These are phyloP conservation scores for Drosophila pectinifera DNA, from an alignment of 1,140 invertebrate species.

Conservation along the genomic window DNA sequence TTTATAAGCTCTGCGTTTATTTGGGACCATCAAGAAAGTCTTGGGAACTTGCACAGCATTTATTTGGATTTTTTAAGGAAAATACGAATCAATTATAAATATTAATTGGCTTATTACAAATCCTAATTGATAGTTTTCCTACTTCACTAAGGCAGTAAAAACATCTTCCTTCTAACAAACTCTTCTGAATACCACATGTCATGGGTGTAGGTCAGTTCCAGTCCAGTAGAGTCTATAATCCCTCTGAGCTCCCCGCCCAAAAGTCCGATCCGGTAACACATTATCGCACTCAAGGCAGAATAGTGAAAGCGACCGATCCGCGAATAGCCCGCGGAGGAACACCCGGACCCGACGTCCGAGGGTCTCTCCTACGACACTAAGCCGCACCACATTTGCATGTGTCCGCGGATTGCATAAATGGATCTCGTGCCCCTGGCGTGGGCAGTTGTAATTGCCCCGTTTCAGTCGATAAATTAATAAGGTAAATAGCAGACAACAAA, in stretches of 20 bases:
- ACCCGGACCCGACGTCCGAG: conserved; percentile 18
- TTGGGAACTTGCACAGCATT: not conserved
- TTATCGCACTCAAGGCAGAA: conserved; percentile 69
- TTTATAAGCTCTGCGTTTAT: not conserved
- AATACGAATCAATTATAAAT: too few species aligned
- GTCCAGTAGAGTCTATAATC: conserved; percentile 14
- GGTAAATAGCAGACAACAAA: conserved; percentile 36
- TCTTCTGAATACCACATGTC: not conserved
- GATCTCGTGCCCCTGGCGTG: conserved; percentile 32
- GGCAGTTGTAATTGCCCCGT: conserved; percentile 49
- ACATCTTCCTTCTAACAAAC: not conserved
- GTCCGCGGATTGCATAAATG: conserved; percentile 66
- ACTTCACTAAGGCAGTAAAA: too few species aligned
- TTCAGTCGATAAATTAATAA: conserved; percentile 55
- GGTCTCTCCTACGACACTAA: conserved; percentile 71
- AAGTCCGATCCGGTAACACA: conserved; percentile 17
- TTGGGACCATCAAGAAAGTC: not conserved
- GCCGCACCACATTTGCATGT: conserved; percentile 68
- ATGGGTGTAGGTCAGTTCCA: conserved; percentile 36
- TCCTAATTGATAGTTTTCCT: too few species aligned
- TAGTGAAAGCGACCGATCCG: conserved; percentile 65
- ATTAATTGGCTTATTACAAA: too few species aligned
- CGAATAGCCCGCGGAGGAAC: conserved; percentile 47
- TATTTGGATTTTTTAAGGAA: not conserved
- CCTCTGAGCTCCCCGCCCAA: conserved; percentile 3